Percentiles rank a stretch among this genome's conserved stretches.
Evolutionary conservation across 2,113 vertebrate genomes (phyloP).

Genomic region (Onychorhynchus coronatus): DNA sequence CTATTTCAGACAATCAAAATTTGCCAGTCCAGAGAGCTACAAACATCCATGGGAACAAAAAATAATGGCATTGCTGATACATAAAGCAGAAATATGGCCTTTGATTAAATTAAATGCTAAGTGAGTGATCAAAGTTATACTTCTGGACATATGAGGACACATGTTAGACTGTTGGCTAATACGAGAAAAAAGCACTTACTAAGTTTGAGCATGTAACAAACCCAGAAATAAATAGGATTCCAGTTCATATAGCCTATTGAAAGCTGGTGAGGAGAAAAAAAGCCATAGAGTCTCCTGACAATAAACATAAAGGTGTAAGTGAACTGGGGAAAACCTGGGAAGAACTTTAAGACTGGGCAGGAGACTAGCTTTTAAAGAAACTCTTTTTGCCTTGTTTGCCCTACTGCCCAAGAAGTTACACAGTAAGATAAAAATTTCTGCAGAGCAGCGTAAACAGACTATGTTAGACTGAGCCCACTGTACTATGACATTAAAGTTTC

Average conservation of each 20-base stretch:
- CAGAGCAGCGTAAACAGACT: slow-evolving; percentile 9
- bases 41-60: neutral
- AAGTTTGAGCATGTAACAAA: neutral
- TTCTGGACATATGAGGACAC: neutral
- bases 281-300: neutral
- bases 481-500: slow-evolving; percentile 43
- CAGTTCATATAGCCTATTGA: neutral
- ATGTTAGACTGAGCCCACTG: slow-evolving; percentile 7
- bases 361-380: neutral
- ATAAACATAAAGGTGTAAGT: neutral
- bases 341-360: neutral
- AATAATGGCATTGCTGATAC: neutral
- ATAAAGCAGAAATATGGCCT: neutral
- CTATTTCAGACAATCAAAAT: neutral
- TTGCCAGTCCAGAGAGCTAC: neutral
- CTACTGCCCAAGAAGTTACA: neutral
- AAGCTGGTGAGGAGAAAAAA: neutral
- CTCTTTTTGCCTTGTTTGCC: neutral
- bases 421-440: slow-evolving; percentile 15
- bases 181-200: neutral
- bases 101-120: neutral
- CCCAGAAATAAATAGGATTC: neutral
- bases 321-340: neutral
- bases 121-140: neutral
- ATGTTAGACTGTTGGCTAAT: neutral